Base-by-base conservation (phyloP, 2,113 vertebrate genomes). In the Cynopterus brachyotis region DNA sequence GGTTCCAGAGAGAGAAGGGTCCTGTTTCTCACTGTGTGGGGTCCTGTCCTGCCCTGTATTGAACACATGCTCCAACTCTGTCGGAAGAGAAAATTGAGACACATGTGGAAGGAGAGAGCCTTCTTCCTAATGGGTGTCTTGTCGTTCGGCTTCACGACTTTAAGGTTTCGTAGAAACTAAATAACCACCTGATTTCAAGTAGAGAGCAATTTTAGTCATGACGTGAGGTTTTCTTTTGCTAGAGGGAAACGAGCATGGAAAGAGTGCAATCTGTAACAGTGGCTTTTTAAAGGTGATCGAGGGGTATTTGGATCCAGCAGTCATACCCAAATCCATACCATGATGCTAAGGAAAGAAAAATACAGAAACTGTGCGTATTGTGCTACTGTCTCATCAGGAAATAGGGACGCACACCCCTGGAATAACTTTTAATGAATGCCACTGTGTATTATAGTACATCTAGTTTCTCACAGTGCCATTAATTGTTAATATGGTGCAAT, bases 401-500 rank as follows among this genome's bases (percentile, higher is more conserved):
- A 96, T 92, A 92, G 45, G 97, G 98, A 98, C 96, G 95, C 86
- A 93, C 93, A 50, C 88, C 97, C 85, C 55, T 94, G 82, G 96
- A 98, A 98, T 96, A 97, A 95, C 79, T 97, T 98, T 97, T 93
- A 98, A 97, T 98, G 98, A 98, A 97, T 89, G 94, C 84, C 97
- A 81, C 55, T 97, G 95, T 1, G 0, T 97, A 69, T 95, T 89
- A 96, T 82, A 94, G 17, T 91, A 88, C 97, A 88, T 97, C 94
- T 97, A 91, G 89, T 95, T 97, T 97, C 90, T 98, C 97, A 98
- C 94, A 96, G 91, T 95, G 19, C 69, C 79, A 98, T 98, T 98
- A 98, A 97, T 98, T 97, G 97, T 98, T 98, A 98, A 98, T 97
- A 97, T 96, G 96, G 66, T 90, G 84, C 93, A 98, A 98, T 98